Base-by-base conservation (phyloP, 2,797 vertebrate genomes). In the Artibeus lituratus region DNA sequence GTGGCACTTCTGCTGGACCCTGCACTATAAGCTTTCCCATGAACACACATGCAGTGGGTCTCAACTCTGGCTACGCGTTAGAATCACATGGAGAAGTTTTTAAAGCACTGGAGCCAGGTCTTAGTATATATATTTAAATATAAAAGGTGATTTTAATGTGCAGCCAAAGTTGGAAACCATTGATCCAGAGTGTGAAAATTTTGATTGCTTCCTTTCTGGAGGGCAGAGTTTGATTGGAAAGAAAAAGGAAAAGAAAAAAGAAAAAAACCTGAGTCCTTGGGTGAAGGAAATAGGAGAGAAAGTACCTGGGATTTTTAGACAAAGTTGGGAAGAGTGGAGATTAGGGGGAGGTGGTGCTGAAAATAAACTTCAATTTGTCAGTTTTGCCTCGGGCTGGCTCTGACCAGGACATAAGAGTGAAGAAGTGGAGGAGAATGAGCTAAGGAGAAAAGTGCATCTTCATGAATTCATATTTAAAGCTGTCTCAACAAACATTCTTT, bases 321-420 rank as follows among this genome's bases (percentile, higher is more conserved):
- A 69, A 91, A 57, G 72, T 42, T 72, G 42, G 57, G 21, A 32
- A 44, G 65, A 57, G 78, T 15, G 11, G 29, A 94, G 90, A 93
- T 96, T 95, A 97, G 89, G 94, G 73, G 87, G 87, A 85, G 32
- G 62, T 67, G 22, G 69, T 39, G n/a, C 77, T 86, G 94, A 91
- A 96, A 97, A 97, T 96, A 83, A 95, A 97, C 94, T 94, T 86
- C 87, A 92, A 62, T 93, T 96, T 96, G 94, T 77, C 37, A 70
- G 78, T 91, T 90, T 94, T 89, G 96, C 96, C 91, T 87, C 11
- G 18, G 96, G 96, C 97, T 94, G 82, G 37, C 95, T 95, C 94
- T 95, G 92, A 96, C 96, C 97, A 96, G 96, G 91, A 95, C 96
- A 7, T 6, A 7, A 65, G 80, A 32, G 85, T 90, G 94, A 96